phyloP scores from a whole-genome alignment of 2,113 vertebrate species.

The Lanius collurio region DNA sequence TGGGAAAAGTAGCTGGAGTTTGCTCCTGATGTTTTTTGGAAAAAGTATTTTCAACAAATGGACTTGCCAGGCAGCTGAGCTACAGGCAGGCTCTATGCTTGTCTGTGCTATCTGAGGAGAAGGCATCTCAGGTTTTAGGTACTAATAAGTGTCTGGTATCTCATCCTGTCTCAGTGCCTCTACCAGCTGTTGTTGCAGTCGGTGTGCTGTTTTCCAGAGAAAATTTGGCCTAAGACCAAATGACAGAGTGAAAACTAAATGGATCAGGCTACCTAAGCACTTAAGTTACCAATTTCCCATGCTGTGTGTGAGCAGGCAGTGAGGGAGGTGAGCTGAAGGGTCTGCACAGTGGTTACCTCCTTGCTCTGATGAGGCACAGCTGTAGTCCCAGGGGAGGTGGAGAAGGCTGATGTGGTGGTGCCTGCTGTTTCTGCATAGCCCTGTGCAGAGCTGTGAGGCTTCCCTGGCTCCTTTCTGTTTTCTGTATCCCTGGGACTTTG shows the following conservation, averaged over 20 bases:
- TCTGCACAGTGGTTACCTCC: background rate
- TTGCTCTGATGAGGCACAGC: background rate
- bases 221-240: background rate
- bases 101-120: background rate
- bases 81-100: background rate
- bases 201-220: background rate
- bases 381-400: background rate
- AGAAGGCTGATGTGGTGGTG: background rate
- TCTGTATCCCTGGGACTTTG: background rate
- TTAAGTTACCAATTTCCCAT: background rate
- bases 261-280: background rate
- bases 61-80: background rate
- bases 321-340: background rate
- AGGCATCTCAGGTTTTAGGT: background rate
- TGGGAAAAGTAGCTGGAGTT: background rate
- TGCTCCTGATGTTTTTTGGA: background rate
- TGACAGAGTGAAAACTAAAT: background rate
- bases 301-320: background rate
- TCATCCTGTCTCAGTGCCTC: background rate
- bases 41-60: background rate
- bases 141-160: background rate
- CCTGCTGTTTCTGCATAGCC: background rate
- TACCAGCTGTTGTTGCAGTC: background rate
- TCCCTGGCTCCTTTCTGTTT: background rate
- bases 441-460: background rate